Evolutionary conservation across 2,888 invertebrate genomes (phyloP), one percentile per base, ranked within the genome.

Genomic region (Microchrysa polita): DNA sequence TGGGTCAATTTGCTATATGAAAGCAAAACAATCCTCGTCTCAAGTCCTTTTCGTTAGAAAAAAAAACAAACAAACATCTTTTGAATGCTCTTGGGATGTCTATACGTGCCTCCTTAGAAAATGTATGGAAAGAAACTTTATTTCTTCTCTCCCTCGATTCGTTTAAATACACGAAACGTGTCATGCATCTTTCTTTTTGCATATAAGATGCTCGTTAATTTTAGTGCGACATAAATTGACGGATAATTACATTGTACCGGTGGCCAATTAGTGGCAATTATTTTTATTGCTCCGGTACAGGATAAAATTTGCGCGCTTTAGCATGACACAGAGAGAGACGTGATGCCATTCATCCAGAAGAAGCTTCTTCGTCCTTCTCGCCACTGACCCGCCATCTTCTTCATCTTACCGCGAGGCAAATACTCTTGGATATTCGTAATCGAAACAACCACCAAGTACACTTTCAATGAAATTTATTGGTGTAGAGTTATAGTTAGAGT

Each of bases 181-280:
- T 48, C 48, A 48, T 48, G 59, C 23, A 27, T 59, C 22, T 23
- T 59, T 52, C 12, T 48, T n/a, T n/a, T n/a, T n/a, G n/a, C n/a
- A 12, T 12, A 48, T 48, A 52, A 55, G 22, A 10, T 12, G 59
- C 23, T 59, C 22, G 27, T 59, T 22, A 59, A 59, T 59, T 59
- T 59, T 23, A 59, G 23, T 59, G 71, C 63, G 74, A 74, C 71
- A 71, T 74, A 74, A 74, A 74, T 71, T 71, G 63, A 71, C 69
- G 65, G 10, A 71, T 74, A 74, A 74, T 74, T 74, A 74, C 61
- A 71, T 44, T 57, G 57, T 61, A 65, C 22, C 59, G 57, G 52
- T 55, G 65, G 71, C 65, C 74, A 74, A 74, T 74, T 74, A 74
- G 65, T 44, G 44, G 69, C 63, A 65, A 74, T 74, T 63, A 74